Percentiles rank a stretch among this genome's conserved stretches.
Conservation (phyloP, 1,140 invertebrate genomes). For the Drosophila trapezifrons region DNA sequence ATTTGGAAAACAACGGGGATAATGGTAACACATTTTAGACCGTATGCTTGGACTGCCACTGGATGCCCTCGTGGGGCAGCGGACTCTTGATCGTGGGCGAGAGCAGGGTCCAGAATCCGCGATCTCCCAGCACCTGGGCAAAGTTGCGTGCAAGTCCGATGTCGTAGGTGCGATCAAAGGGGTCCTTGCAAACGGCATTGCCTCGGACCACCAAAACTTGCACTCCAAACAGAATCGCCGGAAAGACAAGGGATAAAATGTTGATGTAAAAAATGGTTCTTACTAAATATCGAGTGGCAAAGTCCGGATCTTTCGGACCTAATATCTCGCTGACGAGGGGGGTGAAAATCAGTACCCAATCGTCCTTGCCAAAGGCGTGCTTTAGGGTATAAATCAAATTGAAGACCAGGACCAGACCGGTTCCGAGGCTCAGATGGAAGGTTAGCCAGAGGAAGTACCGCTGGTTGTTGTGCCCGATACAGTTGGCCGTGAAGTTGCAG, state of each 20-base stretch:
- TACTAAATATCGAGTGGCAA: neutral
- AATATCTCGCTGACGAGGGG: too few relatives aligned
- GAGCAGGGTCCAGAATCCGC: constrained; percentile 89
- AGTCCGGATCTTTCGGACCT: rapidly evolving
- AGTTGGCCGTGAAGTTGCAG: constrained; percentile 94
- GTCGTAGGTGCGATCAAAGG: constrained; percentile 86
- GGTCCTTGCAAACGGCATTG: constrained; percentile 10
- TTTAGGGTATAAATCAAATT: constrained; percentile 87
- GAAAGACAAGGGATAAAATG: neutral
- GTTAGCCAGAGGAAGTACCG: constrained; percentile 94
- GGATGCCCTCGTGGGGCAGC: constrained; percentile 90
- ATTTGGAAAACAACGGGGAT: neutral
- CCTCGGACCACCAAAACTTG: constrained; percentile 19
- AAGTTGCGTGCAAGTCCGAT: constrained; percentile 89
- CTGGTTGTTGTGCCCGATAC: constrained; percentile 95
- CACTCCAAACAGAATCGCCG: neutral
- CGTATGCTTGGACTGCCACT: constrained; percentile 15
- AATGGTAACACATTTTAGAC: neutral
- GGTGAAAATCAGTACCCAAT: neutral
- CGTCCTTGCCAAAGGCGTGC: neutral
- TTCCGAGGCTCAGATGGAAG: constrained; percentile 90
- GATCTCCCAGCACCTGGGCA: constrained; percentile 88
- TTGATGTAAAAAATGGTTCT: constrained; percentile 25
- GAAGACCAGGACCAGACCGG: constrained; percentile 87
- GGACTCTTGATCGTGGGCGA: constrained; percentile 90